A percentile compares a stretch with the other conserved stretches of the same genome.
These are phyloP conservation scores for Pristionchus mayeri DNA, from an alignment of 2,888 invertebrate species.

Conservation along the genomic window DNA sequence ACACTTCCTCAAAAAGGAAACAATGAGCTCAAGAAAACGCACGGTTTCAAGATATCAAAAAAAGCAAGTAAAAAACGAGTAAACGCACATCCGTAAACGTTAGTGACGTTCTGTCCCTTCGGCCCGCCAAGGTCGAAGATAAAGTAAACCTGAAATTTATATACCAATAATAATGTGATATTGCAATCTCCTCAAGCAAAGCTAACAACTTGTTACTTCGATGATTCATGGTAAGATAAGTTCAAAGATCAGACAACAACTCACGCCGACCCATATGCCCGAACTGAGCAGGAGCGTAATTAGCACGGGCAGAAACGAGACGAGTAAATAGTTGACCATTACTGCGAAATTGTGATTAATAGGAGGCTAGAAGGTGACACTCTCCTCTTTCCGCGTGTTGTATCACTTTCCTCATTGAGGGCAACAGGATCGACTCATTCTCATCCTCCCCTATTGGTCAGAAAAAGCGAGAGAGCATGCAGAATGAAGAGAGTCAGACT, in stretches of 20 bases:
- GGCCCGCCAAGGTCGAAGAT: constrained; percentile 31
- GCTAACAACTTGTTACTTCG: too few species aligned
- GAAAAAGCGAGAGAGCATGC: too few species aligned
- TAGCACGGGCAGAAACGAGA: neutral
- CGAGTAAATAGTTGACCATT: constrained; percentile 19
- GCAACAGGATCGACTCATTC: neutral
- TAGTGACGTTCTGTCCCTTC: neutral
- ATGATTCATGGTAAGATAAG: too few species aligned
- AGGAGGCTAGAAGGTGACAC: too few species aligned
- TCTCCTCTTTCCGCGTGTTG: too few species aligned
- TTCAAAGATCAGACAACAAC: neutral
- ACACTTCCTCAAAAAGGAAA: too few species aligned
- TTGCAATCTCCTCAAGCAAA: too few species aligned
- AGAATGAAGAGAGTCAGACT: neutral
- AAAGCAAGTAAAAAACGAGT: too few species aligned
- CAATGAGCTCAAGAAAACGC: neutral
- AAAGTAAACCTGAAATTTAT: constrained; percentile 5
- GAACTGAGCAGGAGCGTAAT: neutral
- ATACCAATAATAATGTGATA: too few species aligned
- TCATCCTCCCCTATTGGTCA: too few species aligned
- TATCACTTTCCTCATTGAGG: too few species aligned
- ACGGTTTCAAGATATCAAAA: too few species aligned
- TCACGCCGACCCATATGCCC: constrained; percentile 13
- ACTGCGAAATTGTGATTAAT: neutral
- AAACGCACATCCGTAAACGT: neutral